Conservation (phyloP, 2,888 invertebrate genomes). For the Athetis lepigone region DNA sequence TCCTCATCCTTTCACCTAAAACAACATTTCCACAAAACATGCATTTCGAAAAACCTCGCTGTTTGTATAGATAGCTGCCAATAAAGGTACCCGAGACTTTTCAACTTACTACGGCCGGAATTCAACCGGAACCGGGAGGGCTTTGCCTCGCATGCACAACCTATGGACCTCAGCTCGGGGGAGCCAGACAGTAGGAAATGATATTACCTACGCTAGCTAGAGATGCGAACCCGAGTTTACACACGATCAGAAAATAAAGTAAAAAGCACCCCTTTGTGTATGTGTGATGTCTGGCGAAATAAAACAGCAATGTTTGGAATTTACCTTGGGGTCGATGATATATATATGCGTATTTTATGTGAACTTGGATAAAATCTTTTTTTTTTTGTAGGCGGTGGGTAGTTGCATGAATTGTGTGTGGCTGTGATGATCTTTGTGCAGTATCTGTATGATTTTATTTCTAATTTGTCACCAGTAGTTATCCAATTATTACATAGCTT, state of each 20-base stretch:
- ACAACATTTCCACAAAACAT: too few relatives aligned
- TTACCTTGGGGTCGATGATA: background rate
- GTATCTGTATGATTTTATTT: too few relatives aligned
- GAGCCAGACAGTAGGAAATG: slow-evolving; percentile 42
- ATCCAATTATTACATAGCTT: too few relatives aligned
- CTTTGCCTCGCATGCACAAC: slow-evolving; percentile 16
- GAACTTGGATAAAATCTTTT: too few relatives aligned
- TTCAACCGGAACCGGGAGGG: slow-evolving; percentile 33
- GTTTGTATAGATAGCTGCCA: background rate
- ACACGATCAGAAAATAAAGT: slow-evolving; percentile 26
- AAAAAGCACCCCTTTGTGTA: slow-evolving; percentile 15
- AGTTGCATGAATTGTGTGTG: too few relatives aligned
- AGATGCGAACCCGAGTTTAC: slow-evolving; percentile 20
- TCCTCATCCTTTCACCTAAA: too few relatives aligned
- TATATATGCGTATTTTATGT: background rate
- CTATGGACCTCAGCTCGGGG: slow-evolving; percentile 19
- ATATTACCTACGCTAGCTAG: slow-evolving; percentile 23
- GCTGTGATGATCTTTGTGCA: too few relatives aligned
- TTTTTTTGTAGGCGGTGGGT: too few relatives aligned
- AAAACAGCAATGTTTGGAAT: background rate
- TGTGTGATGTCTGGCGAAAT: background rate
- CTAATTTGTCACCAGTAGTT: too few relatives aligned
- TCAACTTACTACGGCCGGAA: slow-evolving; percentile 13
- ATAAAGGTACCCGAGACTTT: slow-evolving; percentile 30
- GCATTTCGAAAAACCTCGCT: background rate